These are phyloP conservation scores for Acrobasis consociella DNA, from an alignment of 2,888 invertebrate species.

Conservation along the genomic window DNA sequence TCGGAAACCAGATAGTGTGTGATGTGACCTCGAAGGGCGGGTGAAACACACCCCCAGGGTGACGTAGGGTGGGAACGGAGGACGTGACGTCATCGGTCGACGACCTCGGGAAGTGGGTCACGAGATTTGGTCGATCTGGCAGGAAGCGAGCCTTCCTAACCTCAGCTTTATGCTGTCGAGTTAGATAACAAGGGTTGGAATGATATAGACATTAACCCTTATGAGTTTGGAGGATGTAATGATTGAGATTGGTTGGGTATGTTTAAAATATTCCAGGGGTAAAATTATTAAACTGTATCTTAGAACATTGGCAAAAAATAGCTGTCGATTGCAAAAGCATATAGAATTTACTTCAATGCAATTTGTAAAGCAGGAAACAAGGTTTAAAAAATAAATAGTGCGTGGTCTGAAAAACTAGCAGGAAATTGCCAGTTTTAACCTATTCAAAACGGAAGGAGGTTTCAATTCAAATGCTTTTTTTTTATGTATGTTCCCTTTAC, in stretches of 20 bases:
- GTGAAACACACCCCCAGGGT: conserved; percentile 68
- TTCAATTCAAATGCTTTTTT: too few relatives aligned
- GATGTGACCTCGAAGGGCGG: conserved; percentile 73
- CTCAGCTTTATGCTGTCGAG: conserved; percentile 28
- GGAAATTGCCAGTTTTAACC: too few relatives aligned
- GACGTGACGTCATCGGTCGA: conserved; percentile 78
- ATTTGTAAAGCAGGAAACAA: too few relatives aligned
- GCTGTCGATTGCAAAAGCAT: too few relatives aligned
- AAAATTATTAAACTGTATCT: too few relatives aligned
- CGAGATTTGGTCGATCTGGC: conserved; percentile 63
- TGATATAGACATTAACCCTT: conserved; percentile 20
- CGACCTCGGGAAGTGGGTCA: conserved; percentile 76
- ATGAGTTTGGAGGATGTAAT: neutral
- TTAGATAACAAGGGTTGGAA: conserved; percentile 44
- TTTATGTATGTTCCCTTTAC: too few relatives aligned
- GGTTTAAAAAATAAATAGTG: too few relatives aligned
- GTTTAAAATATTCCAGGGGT: too few relatives aligned
- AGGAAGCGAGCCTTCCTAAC: conserved; percentile 45
- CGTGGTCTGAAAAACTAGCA: too few relatives aligned
- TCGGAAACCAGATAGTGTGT: conserved; percentile 60
- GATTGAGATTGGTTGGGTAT: neutral
- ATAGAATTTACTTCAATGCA: too few relatives aligned
- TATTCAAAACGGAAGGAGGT: too few relatives aligned
- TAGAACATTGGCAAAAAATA: too few relatives aligned
- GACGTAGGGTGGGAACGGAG: conserved; percentile 51